Base-by-base conservation (phyloP, 2,797 vertebrate species). In the Pantherophis alleghaniensis region DNA sequence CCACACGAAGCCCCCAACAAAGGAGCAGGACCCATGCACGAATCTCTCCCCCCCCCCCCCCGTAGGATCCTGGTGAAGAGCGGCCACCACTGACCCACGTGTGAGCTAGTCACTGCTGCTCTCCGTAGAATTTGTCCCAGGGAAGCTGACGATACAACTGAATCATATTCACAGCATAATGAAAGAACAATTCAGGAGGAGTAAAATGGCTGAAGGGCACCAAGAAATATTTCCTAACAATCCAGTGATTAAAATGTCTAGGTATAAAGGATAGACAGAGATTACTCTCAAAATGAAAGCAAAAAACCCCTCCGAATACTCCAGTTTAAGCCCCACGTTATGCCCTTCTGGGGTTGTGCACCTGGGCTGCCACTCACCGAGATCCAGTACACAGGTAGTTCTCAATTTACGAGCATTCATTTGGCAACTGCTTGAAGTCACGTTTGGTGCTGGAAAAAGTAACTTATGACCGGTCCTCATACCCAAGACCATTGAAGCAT, bases 41-140 rank as follows among this genome's bases (percentile, higher is more conserved):
- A 59, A 60, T 22, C 7, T 3, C 42, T 42, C 42, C 20, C 56
- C 56, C 18, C 10, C n/a, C 0, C 37, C 37, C 37, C n/a, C 13
- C 2, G 0, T 11, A 9, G 22, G 87, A 22, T 37, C 6, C 28
- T 37, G 86, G 24, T 14, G 42, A 28, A 6, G 51, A 55, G 28
- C 14, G 2, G n/a, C 13, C 6, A 26, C 1, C 3, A 13, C 20
- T 89, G 28, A 9, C 20, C 20, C 1, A 32, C n/a, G 1, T 1
- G 12, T 12, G 83, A 22, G 12, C 37, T 16, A 10, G 42, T 37
- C 14, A 20, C 5, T 13, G 12, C 18, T 10, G 24, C 37, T 28
- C 24, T 66, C 63, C 42, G 5, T 20, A 10, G 61, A 51, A 14
- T 26, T 53, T 6, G 13, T 86, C 83, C 47, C 26, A 53, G 24